Evolutionary conservation across 2,888 invertebrate genomes (phyloP), one percentile per base, ranked within the genome.

Genomic region (Drosophila gaucha): DNA sequence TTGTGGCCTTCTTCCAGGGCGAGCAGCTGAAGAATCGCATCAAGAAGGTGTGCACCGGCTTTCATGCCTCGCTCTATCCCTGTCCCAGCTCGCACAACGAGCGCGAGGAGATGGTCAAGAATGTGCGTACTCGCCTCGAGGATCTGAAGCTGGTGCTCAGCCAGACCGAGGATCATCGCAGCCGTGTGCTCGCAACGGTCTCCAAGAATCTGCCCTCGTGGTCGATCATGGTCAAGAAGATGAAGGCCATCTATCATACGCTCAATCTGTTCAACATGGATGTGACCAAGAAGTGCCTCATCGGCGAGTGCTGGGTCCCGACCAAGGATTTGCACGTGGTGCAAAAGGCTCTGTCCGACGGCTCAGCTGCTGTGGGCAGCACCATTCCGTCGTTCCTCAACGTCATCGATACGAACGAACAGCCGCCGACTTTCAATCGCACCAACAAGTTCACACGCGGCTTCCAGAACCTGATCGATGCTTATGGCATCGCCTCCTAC

Each of bases 231-330:
- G 96, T 97, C 35, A 94, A 95, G 58, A 96, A 97, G 91, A 96
- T 97, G 94, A 98, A 98, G 91, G 97, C 98, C 16, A 97, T 98
- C 89, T 98, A 98, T 92, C 97, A 98, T 91, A 97, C 97, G 0
- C 93, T 98, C 88, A 98, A 98, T 92, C 94, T 97, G 92, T 98
- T 98, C 93, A 98, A 96, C 90, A 95, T 97, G 94, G 97, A 97
- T 89, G 97, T 97, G 33, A 96, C 97, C 12, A 96, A 97, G 92
- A 97, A 97, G 90, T 97, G 97, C 90, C 93, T 97, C 28, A 97
- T 97, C 77, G 97, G 96, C 0, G 97, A 98, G 91, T 97, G 97
- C 91, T 97, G 97, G 97, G 96, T 96, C 60, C 97, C 97, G 8
- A 93, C 94, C 20, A 93, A 93, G 66, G 96, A 97, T 85, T 91